These are phyloP conservation scores for Sipha flava DNA, from an alignment of 1,140 invertebrate genomes.

Conservation along the genomic window DNA sequence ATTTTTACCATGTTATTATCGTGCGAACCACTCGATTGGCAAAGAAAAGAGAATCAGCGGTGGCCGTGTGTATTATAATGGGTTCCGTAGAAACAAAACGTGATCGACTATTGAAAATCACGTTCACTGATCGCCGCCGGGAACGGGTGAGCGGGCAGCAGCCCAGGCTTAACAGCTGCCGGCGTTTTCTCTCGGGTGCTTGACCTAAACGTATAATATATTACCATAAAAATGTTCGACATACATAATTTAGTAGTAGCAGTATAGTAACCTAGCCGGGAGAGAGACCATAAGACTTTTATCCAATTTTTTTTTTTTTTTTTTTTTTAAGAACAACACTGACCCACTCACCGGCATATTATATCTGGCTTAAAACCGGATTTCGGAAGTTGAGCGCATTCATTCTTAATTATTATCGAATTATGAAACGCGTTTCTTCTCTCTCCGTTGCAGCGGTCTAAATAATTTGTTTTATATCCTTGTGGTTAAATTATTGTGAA, in stretches of 20 bases:
- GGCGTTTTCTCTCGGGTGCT: not conserved
- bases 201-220: slow-evolving; percentile 6
- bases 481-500: too few species aligned
- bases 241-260: not conserved
- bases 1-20: not conserved
- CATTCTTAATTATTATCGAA: not conserved
- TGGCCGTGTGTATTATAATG: not conserved
- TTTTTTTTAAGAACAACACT: not conserved
- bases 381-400: not conserved
- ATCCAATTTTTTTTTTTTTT: not conserved
- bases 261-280: not conserved
- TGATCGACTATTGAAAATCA: not conserved
- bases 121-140: not conserved
- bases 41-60: not conserved
- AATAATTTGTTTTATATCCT: too few species aligned
- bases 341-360: not conserved
- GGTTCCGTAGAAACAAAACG: not conserved
- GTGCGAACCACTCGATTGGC: not conserved
- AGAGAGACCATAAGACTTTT: not conserved
- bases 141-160: not conserved
- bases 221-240: slow-evolving; percentile 23
- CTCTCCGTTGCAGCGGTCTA: not conserved
- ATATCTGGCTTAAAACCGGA: not conserved
- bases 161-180: not conserved
- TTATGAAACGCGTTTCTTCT: not conserved